phyloP scores from a whole-genome alignment of 92 coral and sea anemone genomes.

The Epizoanthus stellaris region DNA sequence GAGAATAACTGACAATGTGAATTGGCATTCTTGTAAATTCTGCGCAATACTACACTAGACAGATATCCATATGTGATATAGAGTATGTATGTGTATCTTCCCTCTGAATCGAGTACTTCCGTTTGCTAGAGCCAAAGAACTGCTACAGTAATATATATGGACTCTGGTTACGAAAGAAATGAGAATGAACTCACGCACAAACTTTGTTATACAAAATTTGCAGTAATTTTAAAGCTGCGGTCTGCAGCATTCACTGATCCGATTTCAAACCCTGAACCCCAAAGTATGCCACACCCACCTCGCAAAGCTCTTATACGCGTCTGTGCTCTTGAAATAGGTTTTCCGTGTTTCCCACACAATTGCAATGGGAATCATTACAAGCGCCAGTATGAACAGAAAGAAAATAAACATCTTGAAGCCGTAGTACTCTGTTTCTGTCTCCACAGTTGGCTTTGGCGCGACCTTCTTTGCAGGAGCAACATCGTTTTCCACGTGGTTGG shows the following conservation, averaged over 20 bases:
- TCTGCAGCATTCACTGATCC: neutral
- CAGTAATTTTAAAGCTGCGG: slow-evolving; percentile 7
- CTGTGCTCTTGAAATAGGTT: slow-evolving; percentile 81
- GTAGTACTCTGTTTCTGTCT: slow-evolving; percentile 79
- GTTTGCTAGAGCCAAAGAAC: neutral
- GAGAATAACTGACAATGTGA: neutral
- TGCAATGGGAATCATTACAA: slow-evolving; percentile 93
- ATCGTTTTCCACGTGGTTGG: slow-evolving; percentile 66
- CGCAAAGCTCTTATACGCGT: slow-evolving; percentile 79
- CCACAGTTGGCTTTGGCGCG: slow-evolving; percentile 41
- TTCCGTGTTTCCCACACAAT: slow-evolving; percentile 92
- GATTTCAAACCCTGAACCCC: slow-evolving; percentile 61
- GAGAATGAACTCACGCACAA: slow-evolving; percentile 4
- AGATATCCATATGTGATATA: neutral
- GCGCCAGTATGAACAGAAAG: slow-evolving; percentile 85
- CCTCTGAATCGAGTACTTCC: neutral
- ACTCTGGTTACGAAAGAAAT: slow-evolving; percentile 17
- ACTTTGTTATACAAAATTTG: slow-evolving; percentile 29
- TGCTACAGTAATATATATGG: neutral
- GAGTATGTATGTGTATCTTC: neutral
- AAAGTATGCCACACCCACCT: slow-evolving; percentile 73
- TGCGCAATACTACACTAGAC: neutral
- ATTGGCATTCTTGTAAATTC: neutral
- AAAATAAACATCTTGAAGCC: slow-evolving; percentile 94
- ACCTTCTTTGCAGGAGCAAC: slow-evolving; percentile 23